These are phyloP conservation scores for Carollia perspicillata DNA, from an alignment of 2,113 vertebrate genomes.

Conservation along the genomic window DNA sequence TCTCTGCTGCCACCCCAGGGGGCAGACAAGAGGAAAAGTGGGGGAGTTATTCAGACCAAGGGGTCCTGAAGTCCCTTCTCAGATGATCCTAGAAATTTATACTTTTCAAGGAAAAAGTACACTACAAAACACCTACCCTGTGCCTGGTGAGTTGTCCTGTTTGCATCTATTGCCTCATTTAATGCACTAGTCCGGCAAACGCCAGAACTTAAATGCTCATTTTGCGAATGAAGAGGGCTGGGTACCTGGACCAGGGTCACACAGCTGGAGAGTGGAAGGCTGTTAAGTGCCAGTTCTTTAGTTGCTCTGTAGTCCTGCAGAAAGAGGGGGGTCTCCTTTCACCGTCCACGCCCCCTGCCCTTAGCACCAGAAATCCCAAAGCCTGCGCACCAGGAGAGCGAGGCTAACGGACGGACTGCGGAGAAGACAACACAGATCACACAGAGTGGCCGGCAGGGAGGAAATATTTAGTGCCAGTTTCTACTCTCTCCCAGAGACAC, in stretches of 20 bases:
- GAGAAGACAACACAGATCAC: background rate
- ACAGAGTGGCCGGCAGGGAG: background rate
- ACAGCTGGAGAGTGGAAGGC: background rate
- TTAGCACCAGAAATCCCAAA: background rate
- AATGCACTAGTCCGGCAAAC: background rate
- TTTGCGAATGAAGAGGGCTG: background rate
- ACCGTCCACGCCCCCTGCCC: background rate
- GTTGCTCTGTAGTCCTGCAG: background rate
- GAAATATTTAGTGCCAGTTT: background rate
- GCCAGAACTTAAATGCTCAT: constrained; percentile 1
- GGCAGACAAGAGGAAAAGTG: background rate
- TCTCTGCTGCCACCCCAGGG: too few relatives aligned
- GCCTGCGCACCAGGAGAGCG: background rate
- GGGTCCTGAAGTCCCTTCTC: background rate
- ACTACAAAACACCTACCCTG: background rate
- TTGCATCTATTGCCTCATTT: background rate
- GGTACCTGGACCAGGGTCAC: background rate
- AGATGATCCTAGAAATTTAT: background rate
- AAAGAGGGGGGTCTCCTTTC: background rate
- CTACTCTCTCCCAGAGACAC: background rate
- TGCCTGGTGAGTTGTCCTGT: background rate
- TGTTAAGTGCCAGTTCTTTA: background rate
- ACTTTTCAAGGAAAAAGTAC: constrained; percentile 21
- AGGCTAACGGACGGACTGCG: background rate
- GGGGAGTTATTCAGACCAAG: background rate